Evolutionary conservation across 2,888 invertebrate genomes (phyloP), one percentile per base, ranked within the genome.

Genomic region (Lepidonotus clava): DNA sequence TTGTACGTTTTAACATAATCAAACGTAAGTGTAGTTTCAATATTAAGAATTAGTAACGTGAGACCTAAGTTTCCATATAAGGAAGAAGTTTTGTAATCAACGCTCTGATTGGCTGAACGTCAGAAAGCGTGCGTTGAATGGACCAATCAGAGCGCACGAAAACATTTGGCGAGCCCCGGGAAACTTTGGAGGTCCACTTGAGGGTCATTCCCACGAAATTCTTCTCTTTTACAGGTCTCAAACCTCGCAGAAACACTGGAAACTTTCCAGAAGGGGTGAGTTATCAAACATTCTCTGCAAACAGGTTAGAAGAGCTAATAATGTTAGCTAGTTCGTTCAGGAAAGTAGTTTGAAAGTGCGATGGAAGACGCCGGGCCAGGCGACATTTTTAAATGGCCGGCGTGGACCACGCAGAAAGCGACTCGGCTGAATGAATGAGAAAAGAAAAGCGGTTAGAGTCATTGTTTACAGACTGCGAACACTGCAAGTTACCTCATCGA

Each of bases 91-190:
- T 61, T 38, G 1, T 36, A 14, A n/a, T 34, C 71, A 21, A 8
- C 1, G 5, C 14, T 11, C 6, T 34, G 34, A 71, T 71, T 71
- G 71, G 71, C 4, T 18, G 36, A 36, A 18, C 5, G 38, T 8
- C 14, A n/a, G 0, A 14, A 34, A 34, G 18, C 38, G 2, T 71
- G 71, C 71, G 38, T 71, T 71, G 36, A 18, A n/a, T 34, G 14
- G n/a, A 6, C 71, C 71, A 71, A 71, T 71, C 1, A 38, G 34
- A 38, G 21, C 14, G 14, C 71, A 71, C 38, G 38, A 71, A 71
- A 71, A 71, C 71, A 71, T 71, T n/a, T 71, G 71, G 36, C 34
- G 71, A 71, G 71, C 71, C 71, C 71, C 71, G 71, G 71, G 71
- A 71, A 71, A 71, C 36, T 71, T 71, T 24, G 32, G 66, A 53